phyloP scores from a whole-genome alignment of 2,888 invertebrate genomes.

The Acanthacorydalis orientalis region DNA sequence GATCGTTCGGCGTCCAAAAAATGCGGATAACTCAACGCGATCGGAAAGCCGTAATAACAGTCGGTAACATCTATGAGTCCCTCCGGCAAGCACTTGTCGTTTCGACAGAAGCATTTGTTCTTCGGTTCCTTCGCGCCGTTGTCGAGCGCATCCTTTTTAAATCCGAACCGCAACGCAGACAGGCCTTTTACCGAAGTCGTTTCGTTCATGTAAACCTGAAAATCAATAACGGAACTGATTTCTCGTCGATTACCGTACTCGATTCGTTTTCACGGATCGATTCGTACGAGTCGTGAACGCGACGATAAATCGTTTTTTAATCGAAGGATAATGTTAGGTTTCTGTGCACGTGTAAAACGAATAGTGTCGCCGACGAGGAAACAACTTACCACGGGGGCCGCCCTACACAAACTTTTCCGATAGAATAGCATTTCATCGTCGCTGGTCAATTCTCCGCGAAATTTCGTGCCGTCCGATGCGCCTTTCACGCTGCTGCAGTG shows the following conservation, averaged over 20 bases:
- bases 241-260: too few species aligned
- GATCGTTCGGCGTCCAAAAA: conserved; percentile 57
- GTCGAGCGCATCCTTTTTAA: conserved; percentile 59
- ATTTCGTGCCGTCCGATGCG: conserved; percentile 76
- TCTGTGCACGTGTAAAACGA: too few species aligned
- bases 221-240: not conserved
- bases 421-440: conserved; percentile 60
- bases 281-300: too few species aligned
- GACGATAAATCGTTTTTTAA: too few species aligned
- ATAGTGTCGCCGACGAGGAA: too few species aligned
- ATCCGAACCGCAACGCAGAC: conserved; percentile 54
- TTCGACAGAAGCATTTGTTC: conserved; percentile 68
- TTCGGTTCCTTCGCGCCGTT: conserved; percentile 53
- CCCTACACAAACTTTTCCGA: conserved; percentile 70
- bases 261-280: too few species aligned
- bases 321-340: too few species aligned
- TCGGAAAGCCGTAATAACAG: conserved; percentile 84
- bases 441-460: conserved; percentile 47
- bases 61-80: conserved; percentile 71
- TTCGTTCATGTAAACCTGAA: conserved; percentile 42
- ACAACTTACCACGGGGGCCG: conserved; percentile 57
- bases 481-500: conserved; percentile 61
- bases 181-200: conserved; percentile 41
- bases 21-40: conserved; percentile 76
- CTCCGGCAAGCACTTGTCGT: conserved; percentile 49